Evolutionary conservation across 2,797 vertebrate genomes (phyloP).

Genomic region (Acrossocheilus fasciatus): DNA sequence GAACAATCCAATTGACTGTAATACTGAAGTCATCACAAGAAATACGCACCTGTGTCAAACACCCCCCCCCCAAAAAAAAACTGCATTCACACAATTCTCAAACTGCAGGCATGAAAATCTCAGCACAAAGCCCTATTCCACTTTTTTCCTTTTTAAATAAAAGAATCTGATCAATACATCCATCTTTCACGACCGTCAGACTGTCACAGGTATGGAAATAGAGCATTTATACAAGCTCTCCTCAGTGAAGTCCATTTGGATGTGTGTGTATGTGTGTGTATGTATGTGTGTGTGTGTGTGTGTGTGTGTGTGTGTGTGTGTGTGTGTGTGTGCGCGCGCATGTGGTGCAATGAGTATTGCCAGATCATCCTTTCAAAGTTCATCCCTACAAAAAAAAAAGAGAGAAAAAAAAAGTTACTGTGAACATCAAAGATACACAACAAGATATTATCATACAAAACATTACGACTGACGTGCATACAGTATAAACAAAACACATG

Average conservation of each 20-base stretch:
- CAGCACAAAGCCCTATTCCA: constrained; percentile 52
- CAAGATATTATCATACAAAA: neutral
- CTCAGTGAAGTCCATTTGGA: constrained; percentile 39
- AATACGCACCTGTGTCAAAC: constrained; percentile 73
- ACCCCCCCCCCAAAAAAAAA: constrained; percentile 65
- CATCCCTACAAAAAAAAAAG: constrained; percentile 86
- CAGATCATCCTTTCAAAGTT: constrained; percentile 91
- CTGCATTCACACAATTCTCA: constrained; percentile 51
- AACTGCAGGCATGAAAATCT: constrained; percentile 55
- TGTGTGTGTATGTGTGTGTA: too few relatives aligned
- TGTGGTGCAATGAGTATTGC: constrained; percentile 79
- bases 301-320: constrained; percentile 25
- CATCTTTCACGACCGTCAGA: constrained; percentile 39
- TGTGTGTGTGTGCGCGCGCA: neutral
- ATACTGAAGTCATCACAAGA: constrained; percentile 68
- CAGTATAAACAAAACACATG: constrained; percentile 1
- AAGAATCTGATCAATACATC: constrained; percentile 35
- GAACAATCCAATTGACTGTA: constrained; percentile 62
- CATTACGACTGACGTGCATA: neutral
- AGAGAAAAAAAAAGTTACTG: constrained; percentile 46
- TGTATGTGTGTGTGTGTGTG: constrained; percentile 21
- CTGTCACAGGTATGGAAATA: constrained; percentile 42
- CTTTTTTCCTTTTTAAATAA: constrained; percentile 25
- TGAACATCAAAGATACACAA: neutral
- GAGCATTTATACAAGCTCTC: constrained; percentile 37